Conservation (phyloP, 1,140 invertebrate species). For the Mizuhopecten yessoensis region DNA sequence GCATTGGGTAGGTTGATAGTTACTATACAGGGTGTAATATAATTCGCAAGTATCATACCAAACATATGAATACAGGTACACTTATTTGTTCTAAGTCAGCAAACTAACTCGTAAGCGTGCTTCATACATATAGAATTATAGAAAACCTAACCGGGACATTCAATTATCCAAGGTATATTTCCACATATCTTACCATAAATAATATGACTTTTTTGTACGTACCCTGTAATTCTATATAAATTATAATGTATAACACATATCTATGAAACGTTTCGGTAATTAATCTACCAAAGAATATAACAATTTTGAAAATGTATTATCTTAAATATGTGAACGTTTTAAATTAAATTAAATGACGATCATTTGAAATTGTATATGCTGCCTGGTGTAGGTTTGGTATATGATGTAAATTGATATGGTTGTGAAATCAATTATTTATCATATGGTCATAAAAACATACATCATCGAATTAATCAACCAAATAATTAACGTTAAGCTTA, state of each 20-base stretch:
- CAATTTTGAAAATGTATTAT: background rate
- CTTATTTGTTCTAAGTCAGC: background rate
- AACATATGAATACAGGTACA: background rate
- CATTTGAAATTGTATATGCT: background rate
- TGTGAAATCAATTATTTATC: constrained; percentile 26
- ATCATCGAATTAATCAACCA: background rate
- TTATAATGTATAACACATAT: background rate
- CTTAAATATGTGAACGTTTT: constrained; percentile 11
- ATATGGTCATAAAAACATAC: background rate
- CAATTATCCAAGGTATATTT: background rate
- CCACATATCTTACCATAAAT: background rate
- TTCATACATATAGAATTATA: background rate
- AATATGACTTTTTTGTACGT: background rate
- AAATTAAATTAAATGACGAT: constrained; percentile 29
- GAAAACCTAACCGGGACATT: background rate
- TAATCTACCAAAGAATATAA: background rate
- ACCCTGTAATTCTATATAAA: background rate
- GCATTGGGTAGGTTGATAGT: no score
- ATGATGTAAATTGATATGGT: background rate
- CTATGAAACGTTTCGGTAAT: background rate
- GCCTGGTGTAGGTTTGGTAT: background rate
- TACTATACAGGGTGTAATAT: no score
- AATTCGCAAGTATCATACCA: background rate
- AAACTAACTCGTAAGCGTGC: background rate
- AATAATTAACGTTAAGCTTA: background rate